A percentile compares a stretch with the other conserved stretches of the same genome.
phyloP scores from a whole-genome alignment of 2,113 vertebrate genomes.

The Trogon surrucura region DNA sequence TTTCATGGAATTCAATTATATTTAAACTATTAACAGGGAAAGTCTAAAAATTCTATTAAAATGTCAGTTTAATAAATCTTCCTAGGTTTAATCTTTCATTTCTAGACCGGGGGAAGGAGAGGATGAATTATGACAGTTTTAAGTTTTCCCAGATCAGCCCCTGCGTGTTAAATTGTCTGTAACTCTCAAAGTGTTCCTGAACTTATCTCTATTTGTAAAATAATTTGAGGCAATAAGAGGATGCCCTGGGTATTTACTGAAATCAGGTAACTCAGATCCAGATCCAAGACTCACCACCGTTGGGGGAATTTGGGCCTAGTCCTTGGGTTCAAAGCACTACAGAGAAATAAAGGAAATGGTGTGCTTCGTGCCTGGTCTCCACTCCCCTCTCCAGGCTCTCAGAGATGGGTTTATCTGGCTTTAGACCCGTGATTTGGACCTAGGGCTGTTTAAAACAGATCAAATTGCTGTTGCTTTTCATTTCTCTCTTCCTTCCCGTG shows the following conservation, averaged over 20 bases:
- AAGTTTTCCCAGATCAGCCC: conserved; percentile 50
- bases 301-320: not conserved
- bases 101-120: conserved; percentile 7
- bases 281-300: rapidly evolving
- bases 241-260: not conserved
- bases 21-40: conserved; percentile 69
- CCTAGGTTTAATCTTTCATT: conserved; percentile 66
- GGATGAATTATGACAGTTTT: conserved; percentile 68
- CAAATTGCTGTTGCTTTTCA: not conserved
- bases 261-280: not conserved
- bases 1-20: conserved; percentile 65
- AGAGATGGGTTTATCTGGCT: not conserved
- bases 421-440: not conserved
- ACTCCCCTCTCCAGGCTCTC: not conserved
- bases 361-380: not conserved
- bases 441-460: not conserved
- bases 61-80: conserved; percentile 75
- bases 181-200: conserved; percentile 9
- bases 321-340: not conserved
- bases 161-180: conserved; percentile 47
- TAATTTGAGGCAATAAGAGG: not conserved
- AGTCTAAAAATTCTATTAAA: conserved; percentile 72
- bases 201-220: conserved; percentile 49
- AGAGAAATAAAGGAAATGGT: not conserved
- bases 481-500: not conserved